Evolutionary conservation across 1,140 invertebrate species (phyloP).

Genomic region (Amphibalanus amphitrite): DNA sequence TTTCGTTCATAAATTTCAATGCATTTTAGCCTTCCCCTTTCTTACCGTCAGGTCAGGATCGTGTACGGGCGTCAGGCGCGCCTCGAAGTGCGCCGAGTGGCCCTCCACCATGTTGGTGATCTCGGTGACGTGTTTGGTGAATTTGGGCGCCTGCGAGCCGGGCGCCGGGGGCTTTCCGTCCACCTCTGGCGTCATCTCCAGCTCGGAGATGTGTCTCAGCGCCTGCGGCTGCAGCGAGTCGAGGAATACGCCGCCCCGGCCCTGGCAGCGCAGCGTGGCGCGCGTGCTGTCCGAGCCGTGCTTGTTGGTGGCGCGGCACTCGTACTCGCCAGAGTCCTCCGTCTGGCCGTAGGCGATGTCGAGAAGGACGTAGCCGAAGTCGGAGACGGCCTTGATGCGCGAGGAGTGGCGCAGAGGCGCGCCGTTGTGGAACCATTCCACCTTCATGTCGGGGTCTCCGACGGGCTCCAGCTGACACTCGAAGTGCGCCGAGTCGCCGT

Average conservation of each 20-base stretch:
- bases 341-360: conserved; percentile 89
- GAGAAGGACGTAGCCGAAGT: conserved; percentile 89
- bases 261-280: conserved; percentile 65
- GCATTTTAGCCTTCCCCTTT: too few species aligned
- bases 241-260: too few species aligned
- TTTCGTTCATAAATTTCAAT: too few species aligned
- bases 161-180: neutral
- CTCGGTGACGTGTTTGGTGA: conserved; percentile 68
- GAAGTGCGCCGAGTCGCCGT: conserved; percentile 80
- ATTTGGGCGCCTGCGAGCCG: conserved; percentile 50
- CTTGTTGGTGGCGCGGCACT: too few species aligned
- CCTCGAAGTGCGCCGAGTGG: too few species aligned
- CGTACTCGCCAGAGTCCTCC: too few species aligned
- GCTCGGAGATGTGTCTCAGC: conserved; percentile 66
- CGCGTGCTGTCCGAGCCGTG: too few species aligned
- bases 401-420: conserved; percentile 70
- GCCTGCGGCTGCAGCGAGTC: too few species aligned
- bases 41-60: conserved; percentile 60
- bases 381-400: conserved; percentile 81
- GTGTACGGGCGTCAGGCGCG: too few species aligned
- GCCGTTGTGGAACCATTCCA: too few species aligned
- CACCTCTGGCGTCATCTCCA: conserved; percentile 50
- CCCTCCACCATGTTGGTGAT: conserved; percentile 71
- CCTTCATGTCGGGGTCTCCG: too few species aligned
- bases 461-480: conserved; percentile 81